phyloP scores from a whole-genome alignment of 2,113 vertebrate genomes.

The Phaethon lepturus region DNA sequence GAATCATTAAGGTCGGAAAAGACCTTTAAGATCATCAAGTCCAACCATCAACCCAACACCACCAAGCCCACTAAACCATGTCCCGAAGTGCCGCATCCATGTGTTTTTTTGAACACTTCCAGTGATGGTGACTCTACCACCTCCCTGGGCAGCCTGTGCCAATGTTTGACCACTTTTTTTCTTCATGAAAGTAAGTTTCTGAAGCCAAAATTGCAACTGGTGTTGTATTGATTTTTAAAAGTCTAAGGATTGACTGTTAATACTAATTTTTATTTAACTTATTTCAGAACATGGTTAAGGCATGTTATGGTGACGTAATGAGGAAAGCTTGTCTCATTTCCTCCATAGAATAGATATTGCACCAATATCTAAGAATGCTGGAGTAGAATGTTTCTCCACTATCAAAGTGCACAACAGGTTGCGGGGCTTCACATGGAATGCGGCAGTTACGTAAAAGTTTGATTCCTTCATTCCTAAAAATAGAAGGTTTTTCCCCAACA shows the following conservation, averaged over 20 bases:
- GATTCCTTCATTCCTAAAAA: not conserved
- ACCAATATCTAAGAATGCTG: not conserved
- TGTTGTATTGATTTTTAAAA: not conserved
- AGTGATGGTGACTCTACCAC: no score
- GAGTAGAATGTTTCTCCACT: not conserved
- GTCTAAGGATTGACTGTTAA: not conserved
- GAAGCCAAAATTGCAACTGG: not conserved
- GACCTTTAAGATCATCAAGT: no score
- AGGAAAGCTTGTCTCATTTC: not conserved
- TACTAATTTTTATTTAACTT: no score
- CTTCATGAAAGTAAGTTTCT: not conserved
- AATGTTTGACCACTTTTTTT: no score
- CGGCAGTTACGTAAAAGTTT: not conserved
- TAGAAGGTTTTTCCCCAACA: not conserved
- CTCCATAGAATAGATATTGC: not conserved
- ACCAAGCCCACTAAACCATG: no score
- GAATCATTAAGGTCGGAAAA: no score
- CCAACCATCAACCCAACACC: no score
- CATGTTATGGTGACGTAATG: no score
- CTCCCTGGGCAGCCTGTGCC: no score
- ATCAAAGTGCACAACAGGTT: not conserved
- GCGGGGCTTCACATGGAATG: not conserved
- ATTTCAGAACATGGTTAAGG: not conserved
- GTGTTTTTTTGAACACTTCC: no score
- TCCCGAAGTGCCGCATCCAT: no score